A percentile compares a stretch with the other conserved stretches of the same genome.
These are phyloP conservation scores for Diachasma alloeum DNA, from an alignment of 1,140 invertebrate genomes.

Conservation along the genomic window DNA sequence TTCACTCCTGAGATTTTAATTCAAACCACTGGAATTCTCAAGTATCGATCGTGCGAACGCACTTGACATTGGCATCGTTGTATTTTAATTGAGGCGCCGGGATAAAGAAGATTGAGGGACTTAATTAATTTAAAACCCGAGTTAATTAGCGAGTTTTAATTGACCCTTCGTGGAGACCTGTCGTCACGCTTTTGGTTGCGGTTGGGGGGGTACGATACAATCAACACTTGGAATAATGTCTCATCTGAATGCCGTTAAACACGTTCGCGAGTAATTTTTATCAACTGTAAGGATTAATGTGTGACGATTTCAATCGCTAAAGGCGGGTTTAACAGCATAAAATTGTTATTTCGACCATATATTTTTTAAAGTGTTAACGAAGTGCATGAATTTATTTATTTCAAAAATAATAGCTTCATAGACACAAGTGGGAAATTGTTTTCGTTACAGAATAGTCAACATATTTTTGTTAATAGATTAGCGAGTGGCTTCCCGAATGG, in stretches of 20 bases:
- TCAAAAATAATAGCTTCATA: too few species aligned
- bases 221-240: not conserved
- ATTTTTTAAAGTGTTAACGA: too few species aligned
- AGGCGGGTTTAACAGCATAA: too few species aligned
- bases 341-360: too few species aligned
- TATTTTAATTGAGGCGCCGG: conserved; percentile 32
- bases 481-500: too few species aligned
- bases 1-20: not conserved
- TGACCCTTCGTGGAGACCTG: conserved; percentile 21
- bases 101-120: conserved; percentile 6
- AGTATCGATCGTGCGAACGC: conserved; percentile 27
- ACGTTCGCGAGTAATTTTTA: not conserved
- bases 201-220: not conserved
- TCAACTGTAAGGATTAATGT: not conserved
- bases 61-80: conserved; percentile 23
- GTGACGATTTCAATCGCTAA: not conserved
- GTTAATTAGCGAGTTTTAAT: conserved; percentile 39
- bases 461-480: too few species aligned
- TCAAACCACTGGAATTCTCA: not conserved
- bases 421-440: too few species aligned
- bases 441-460: too few species aligned
- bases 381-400: too few species aligned
- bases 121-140: conserved; percentile 35
- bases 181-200: conserved; percentile 1
- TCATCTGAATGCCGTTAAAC: not conserved